A percentile compares a stretch with the other conserved stretches of the same genome.
Conservation (phyloP, 2,888 invertebrate species). For the Leptothorax acervorum region DNA sequence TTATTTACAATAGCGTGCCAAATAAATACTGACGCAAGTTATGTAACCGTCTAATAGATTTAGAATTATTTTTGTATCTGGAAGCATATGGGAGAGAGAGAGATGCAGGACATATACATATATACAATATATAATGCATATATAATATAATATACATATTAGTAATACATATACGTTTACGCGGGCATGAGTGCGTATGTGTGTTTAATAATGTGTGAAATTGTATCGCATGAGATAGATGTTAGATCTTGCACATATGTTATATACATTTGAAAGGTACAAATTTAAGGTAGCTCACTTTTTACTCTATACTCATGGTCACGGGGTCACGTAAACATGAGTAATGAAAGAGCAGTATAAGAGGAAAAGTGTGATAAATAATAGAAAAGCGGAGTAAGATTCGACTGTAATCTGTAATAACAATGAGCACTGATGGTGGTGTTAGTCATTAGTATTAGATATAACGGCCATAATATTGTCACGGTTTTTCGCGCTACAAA, state of each 20-base stretch:
- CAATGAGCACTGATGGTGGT: neutral
- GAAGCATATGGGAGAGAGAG: neutral
- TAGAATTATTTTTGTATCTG: constrained; percentile 16
- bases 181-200: neutral
- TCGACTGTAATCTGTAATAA: neutral
- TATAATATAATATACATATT: neutral
- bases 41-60: neutral
- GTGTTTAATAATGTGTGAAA: constrained; percentile 1
- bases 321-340: neutral
- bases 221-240: constrained; percentile 5
- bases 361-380: neutral
- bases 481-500: neutral
- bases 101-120: neutral
- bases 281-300: constrained; percentile 33
- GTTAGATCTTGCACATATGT: constrained; percentile 15
- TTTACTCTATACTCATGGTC: constrained; percentile 1
- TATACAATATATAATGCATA: neutral
- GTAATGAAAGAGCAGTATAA: neutral
- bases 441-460: constrained; percentile 33
- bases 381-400: neutral
- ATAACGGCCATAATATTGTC: constrained; percentile 31
- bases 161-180: neutral
- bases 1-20: neutral
- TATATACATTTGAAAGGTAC: constrained; percentile 24
- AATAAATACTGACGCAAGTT: constrained; percentile 13